Base-by-base conservation (phyloP, 2,113 vertebrate genomes). In the Scortum barcoo region DNA sequence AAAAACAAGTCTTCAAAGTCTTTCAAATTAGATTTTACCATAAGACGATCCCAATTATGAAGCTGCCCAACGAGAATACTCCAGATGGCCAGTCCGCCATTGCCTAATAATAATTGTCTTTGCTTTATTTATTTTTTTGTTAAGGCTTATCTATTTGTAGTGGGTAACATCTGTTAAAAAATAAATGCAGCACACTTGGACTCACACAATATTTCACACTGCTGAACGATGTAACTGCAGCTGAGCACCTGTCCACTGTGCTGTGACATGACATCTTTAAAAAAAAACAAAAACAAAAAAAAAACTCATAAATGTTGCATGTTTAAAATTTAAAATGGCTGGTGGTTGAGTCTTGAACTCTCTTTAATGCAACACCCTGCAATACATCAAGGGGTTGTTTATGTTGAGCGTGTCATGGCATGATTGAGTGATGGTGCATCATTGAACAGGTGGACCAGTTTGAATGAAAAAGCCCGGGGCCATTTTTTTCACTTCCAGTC, bases 361-460 rank as follows among this genome's bases (percentile, higher is more conserved):
- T 44, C 51, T 75, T 53, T 33, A 71, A 58, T 40, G 54, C 60
- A 78, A 69, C 56, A 14, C 7, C 38, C 30, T 70, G 80, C 73
- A 75, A 81, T 33, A 75, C 73, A 54, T 78, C 1, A 71, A 81
- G 60, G 71, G 48, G 50, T 48, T 68, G 36, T 80, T 85, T 76
- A 44, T 72, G 28, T 75, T 78, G 26, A 63, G 40, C 58, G 63
- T 57, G 46, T 53, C 58, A 46, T 24, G 20, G 28, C 22, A 13
- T 65, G 51, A 74, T 36, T 80, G 79, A 80, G 57, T 76, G 46
- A 77, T 38, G 24, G 60, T 42, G 53, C 83, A 69, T 83, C 67
- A 82, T 61, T 88, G 83, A 83, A 57, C 67, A 86, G 69, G 57
- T 70, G 78, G 69, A 73, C 68, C 71, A 38, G 38, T 50, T 57